These are phyloP conservation scores for Abrostola triplasia DNA, from an alignment of 2,888 invertebrate genomes.

Conservation along the genomic window DNA sequence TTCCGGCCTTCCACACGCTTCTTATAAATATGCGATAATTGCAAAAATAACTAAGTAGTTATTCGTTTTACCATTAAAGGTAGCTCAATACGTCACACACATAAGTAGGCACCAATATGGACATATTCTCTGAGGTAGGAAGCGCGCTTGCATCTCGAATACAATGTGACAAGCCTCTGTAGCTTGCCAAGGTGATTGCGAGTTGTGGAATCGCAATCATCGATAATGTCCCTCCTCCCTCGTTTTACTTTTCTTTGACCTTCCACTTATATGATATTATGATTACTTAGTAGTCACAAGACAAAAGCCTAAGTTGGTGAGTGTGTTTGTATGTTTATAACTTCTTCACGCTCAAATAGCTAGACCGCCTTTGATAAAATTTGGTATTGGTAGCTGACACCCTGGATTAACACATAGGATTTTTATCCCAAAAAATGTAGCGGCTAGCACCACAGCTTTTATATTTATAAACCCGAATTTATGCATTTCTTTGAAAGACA, in stretches of 20 bases:
- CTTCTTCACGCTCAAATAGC: no score
- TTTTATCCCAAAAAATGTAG: no score
- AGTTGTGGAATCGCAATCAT: conserved; percentile 10
- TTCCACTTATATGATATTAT: no score
- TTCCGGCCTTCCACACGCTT: conserved; percentile 6
- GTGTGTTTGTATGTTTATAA: no score
- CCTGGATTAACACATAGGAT: no score
- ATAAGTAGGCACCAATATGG: background rate
- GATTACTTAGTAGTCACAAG: no score
- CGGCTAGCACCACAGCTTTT: no score
- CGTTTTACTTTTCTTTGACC: conserved; percentile 22
- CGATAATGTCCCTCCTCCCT: conserved; percentile 41
- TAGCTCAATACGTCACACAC: background rate
- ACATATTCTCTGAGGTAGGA: conserved; percentile 28
- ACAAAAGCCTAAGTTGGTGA: no score
- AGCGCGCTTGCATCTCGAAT: conserved; percentile 35
- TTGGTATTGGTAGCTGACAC: no score
- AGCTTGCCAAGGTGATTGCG: conserved; percentile 13
- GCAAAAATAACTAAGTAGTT: conserved; percentile 4
- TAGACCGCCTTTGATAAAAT: no score
- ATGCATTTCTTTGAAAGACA: no score
- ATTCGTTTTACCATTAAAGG: conserved; percentile 11
- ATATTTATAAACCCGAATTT: no score
- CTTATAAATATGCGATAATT: conserved; percentile 13
- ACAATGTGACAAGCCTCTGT: conserved; percentile 24